Evolutionary conservation across 2,113 vertebrate genomes (phyloP).

Genomic region (Clinocottus analis): DNA sequence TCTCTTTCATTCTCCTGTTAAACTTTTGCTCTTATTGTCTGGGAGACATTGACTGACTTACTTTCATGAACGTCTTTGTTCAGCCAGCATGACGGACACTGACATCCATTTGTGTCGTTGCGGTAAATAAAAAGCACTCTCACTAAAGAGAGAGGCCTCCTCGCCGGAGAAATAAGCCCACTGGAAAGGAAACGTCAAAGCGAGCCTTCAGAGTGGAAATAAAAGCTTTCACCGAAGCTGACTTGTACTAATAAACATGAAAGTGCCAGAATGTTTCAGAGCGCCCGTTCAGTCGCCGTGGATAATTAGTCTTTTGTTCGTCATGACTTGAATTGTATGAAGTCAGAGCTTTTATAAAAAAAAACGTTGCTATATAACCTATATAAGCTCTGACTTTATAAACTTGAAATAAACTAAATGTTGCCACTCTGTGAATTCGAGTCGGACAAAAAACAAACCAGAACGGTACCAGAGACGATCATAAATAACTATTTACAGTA

Average conservation of each 20-base stretch:
- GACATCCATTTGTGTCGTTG: slow-evolving; percentile 23
- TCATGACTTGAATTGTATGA: background rate
- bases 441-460: too few relatives aligned
- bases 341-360: slow-evolving; percentile 14
- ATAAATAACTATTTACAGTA: too few relatives aligned
- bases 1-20: background rate
- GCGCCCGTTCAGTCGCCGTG: background rate
- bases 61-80: slow-evolving; percentile 2
- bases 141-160: background rate
- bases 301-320: slow-evolving; percentile 20
- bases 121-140: slow-evolving; percentile 19
- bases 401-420: background rate
- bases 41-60: background rate
- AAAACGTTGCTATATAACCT: too few relatives aligned
- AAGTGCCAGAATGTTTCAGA: background rate
- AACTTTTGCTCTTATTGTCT: background rate
- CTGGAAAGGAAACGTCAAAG: background rate
- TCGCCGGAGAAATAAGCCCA: background rate
- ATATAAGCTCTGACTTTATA: too few relatives aligned
- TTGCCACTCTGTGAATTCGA: background rate
- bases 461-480: too few relatives aligned
- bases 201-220: slow-evolving; percentile 10
- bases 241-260: slow-evolving; percentile 9
- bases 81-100: slow-evolving; percentile 9
- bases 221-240: slow-evolving; percentile 20